Evolutionary conservation across 2,797 vertebrate species (phyloP), one percentile per base, ranked within the genome.

Genomic region (Meriones psammophilus): DNA sequence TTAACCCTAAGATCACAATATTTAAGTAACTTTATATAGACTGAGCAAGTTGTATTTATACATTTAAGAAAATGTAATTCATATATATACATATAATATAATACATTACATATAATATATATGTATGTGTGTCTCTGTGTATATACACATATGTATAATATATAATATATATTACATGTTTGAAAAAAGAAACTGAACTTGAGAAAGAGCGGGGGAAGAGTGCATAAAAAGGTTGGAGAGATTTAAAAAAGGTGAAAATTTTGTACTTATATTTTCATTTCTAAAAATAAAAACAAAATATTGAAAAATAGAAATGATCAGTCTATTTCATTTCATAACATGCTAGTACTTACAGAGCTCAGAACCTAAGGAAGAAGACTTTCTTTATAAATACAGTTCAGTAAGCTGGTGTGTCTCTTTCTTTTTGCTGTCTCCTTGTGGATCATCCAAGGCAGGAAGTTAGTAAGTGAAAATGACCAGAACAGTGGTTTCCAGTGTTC

Each of bases 401-500:
- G 39, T 93, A 79, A 76, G 50, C 6, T 36, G n/a, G 33, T 0
- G 0, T 80, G 36, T 58, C 26, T 71, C 60, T 73, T 30, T 66
- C 71, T 64, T 64, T 54, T 33, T 76, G 93, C 83, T 87, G 60
- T 95, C 54, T 71, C 79, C 22, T 22, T 68, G 58, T 79, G 12
- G 26, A 58, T 42, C 13, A 46, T 87, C 36, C 0, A 14, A 58
- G 12, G 20, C 77, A 36, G 89, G 54, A 95, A 92, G 92, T 91
- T 76, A 92, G 94, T 76, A 93, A 42, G 64, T 62, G 80, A 36
- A 83, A 88, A 46, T 10, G 54, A 88, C 71, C 78, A 0, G 15
- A 58, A 30, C 83, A 97, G 92, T 87, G 76, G 78, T 92, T 95
- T 94, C 73, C 20, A 71, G 14, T 93, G 94, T 91, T 94, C 68